Conservation (phyloP, 2,113 vertebrate genomes). For the Shinisaurus crocodilurus region DNA sequence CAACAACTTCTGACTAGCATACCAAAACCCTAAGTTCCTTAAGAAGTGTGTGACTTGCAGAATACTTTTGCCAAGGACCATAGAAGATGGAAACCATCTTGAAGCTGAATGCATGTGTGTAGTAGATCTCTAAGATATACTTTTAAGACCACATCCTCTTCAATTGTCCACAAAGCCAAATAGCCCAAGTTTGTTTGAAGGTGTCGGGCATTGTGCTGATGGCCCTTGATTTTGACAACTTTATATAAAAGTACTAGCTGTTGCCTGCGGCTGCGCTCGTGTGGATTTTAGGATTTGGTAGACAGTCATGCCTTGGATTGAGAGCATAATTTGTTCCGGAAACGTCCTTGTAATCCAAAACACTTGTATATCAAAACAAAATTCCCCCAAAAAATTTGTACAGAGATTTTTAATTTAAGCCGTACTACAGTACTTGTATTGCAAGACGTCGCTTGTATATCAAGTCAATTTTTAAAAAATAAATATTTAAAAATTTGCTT, state of each 20-base stretch:
- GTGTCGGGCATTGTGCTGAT: not conserved
- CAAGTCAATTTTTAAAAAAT: too few relatives aligned
- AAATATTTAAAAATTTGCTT: too few relatives aligned
- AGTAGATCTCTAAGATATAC: not conserved
- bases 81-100: not conserved
- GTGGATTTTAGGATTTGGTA: too few relatives aligned
- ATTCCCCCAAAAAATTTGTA: too few relatives aligned
- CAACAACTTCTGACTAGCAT: not conserved
- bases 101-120: conserved; percentile 6
- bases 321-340: too few relatives aligned
- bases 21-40: not conserved
- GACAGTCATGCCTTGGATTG: too few relatives aligned
- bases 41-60: not conserved
- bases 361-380: too few relatives aligned
- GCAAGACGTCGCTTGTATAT: too few relatives aligned
- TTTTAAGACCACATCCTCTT: conserved; percentile 44
- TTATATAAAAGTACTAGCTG: not conserved
- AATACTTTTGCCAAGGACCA: not conserved
- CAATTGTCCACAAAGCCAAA: conserved; percentile 12
- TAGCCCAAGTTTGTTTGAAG: not conserved
- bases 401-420: too few relatives aligned
- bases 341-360: too few relatives aligned
- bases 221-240: not conserved
- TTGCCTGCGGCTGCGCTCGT: too few relatives aligned
- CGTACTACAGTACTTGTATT: too few relatives aligned